Evolutionary conservation across 2,797 vertebrate species (phyloP), one percentile per base, ranked within the genome.

Genomic region (Semotilus atromaculatus): DNA sequence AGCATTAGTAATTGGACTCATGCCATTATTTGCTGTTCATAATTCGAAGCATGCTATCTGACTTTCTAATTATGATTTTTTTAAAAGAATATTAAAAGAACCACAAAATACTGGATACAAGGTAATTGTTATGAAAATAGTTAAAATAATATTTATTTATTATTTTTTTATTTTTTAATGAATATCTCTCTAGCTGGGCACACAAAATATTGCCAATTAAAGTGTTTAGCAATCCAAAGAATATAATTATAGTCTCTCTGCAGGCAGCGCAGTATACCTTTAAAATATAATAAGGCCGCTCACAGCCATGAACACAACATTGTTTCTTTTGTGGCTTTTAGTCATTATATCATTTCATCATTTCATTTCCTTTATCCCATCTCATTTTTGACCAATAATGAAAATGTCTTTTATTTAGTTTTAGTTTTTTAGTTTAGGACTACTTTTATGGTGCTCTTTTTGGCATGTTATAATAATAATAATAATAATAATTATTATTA

Each of bases 21-120:
- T 36, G 53, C 53, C 29, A 72, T 85, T 80, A 62, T 85, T 80
- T 80, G 67, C 76, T 6, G 66, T 72, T 85, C 51, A 36, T 79
- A 72, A 72, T 85, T 80, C 21, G 23, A 80, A 48, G 26, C 55
- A 16, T 79, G 67, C 21, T 80, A 72, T 80, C 67, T 64, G 53
- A 21, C 75, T 73, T 80, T 62, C 38, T 85, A 64, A 80, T 85
- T 80, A 85, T 64, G 38, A 45, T 72, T 85, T 34, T 72, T 53
- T 21, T 64, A 51, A 72, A 64, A 26, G 5, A 36, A 29, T 45
- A 48, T 84, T 77, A 21, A 70, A 79, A 72, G 51, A 71, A 40
- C 3, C 29, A 29, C 51, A 84, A 48, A 62, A 60, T 16, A 40
- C 19, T 18, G n/a, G 4, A 79, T 48, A 23, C 55, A 79, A 72